phyloP scores from a whole-genome alignment of 2,888 invertebrate species.

The Polietes domitor region DNA sequence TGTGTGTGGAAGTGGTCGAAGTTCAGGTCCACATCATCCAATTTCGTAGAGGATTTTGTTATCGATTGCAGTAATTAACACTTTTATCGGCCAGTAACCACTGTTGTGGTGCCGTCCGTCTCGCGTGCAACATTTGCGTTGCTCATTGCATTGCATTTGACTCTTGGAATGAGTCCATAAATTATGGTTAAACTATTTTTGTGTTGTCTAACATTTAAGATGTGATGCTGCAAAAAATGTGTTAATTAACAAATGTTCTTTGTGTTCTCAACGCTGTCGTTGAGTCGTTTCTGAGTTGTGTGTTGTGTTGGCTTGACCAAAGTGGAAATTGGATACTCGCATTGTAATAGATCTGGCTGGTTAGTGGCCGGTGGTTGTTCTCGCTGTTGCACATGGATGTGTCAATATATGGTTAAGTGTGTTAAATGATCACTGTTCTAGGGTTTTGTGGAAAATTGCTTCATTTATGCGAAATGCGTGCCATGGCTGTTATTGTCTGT shows the following conservation, averaged over 20 bases:
- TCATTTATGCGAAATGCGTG: conserved; percentile 48
- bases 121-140: too few relatives aligned
- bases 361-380: conserved; percentile 1
- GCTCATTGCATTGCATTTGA: not conserved
- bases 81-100: too few relatives aligned
- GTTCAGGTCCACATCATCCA: too few relatives aligned
- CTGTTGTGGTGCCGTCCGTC: too few relatives aligned
- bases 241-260: conserved; percentile 65
- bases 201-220: conserved; percentile 42
- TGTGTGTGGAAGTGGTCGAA: too few relatives aligned
- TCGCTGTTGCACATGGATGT: not conserved
- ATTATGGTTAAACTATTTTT: conserved; percentile 57
- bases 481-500: conserved; percentile 22
- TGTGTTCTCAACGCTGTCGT: not conserved
- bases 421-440: conserved; percentile 50
- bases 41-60: too few relatives aligned
- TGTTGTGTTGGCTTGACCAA: not conserved
- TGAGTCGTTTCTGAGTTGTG: not conserved
- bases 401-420: conserved; percentile 58
- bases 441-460: conserved; percentile 61
- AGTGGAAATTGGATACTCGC: conserved; percentile 36
- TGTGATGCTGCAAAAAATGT: conserved; percentile 60
- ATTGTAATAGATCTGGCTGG: conserved; percentile 48
- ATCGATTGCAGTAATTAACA: too few relatives aligned
- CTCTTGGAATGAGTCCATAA: conserved; percentile 47